Evolutionary conservation across 2,113 vertebrate species (phyloP).

Genomic region (Montifringilla adamsi): DNA sequence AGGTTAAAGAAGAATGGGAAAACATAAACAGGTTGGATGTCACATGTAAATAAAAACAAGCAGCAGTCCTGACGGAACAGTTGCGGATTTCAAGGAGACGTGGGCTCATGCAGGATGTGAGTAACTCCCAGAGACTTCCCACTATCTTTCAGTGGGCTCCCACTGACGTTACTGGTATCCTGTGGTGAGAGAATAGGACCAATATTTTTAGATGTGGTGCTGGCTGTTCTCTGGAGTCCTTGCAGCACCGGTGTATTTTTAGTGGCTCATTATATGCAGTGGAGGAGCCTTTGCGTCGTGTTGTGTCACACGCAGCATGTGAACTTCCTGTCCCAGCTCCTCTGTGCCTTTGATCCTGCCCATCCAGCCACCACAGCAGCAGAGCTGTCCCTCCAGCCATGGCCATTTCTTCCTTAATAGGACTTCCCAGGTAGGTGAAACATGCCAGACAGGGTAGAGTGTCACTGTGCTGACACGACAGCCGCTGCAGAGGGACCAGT

Average conservation of each 20-base stretch:
- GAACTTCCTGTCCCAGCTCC: constrained; percentile 28
- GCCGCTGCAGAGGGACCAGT: background rate
- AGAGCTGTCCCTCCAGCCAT: background rate
- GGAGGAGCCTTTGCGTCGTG: background rate
- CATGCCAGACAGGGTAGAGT: background rate
- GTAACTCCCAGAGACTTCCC: constrained; percentile 53
- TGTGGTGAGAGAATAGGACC: background rate
- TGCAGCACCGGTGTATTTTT: background rate
- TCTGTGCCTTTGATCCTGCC: constrained; percentile 28
- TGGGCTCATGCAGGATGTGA: constrained; percentile 61
- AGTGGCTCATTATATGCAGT: background rate
- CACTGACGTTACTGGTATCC: constrained; percentile 54
- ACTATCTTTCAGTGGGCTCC: constrained; percentile 29
- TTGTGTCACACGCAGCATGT: background rate
- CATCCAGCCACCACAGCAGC: background rate
- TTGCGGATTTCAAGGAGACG: constrained; percentile 34
- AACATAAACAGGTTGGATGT: background rate
- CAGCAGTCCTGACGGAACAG: background rate
- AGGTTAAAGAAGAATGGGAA: background rate
- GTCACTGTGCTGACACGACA: accelerated
- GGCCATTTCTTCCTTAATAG: background rate
- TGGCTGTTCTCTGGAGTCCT: background rate
- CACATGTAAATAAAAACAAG: constrained; percentile 17
- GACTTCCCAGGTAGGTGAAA: background rate
- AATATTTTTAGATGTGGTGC: constrained; percentile 53